Base-by-base conservation (phyloP, 2,113 vertebrate species). In the Phalacrocorax carbo region DNA sequence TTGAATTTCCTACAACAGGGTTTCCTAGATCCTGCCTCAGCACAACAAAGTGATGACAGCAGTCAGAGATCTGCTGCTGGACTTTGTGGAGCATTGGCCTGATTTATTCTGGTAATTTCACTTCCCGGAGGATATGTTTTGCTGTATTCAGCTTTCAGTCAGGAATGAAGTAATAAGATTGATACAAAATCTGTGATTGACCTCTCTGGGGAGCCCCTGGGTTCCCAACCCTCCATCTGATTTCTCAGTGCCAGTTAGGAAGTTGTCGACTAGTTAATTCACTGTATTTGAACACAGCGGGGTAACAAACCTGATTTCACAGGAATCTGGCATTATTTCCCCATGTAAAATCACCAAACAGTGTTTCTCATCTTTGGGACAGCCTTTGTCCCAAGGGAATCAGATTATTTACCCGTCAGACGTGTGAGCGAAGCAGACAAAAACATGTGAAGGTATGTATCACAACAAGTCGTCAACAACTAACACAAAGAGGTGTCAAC, bases 231-330 rank as follows among this genome's bases (percentile, higher is more conserved):
- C 10, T 30, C 40, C 49, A 15, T 11, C 1, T 2, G 40, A 76
- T 91, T 65, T 69, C 13, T 89, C 65, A 79, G 82, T 1, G 9
- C 30, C 62, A 8, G 6, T 73, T 26, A 58, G 76, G 60, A 54
- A 78, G 64, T 8, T 34, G 27, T 21, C 5, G 5, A 48, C 9
- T 4, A 13, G 5, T 75, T 85, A 64, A 93, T 46, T 60, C 42
- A 27, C 22, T 23, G 32, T 19, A 27, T 44, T 44, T 69, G 36
- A 92, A 85, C 46, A 32, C 0, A 0, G 11, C 1, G 1, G 27
- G 42, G 22, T 30, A 52, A 68, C 10, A 26, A 61, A 36, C 36
- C 46, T 0, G 4, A 2, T 69, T 91, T 89, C 91, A 69, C 55
- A 79, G 68, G 34, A 84, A 65, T 27, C 25, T 25, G 34, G 23